These are phyloP conservation scores for Sitodiplosis mosellana DNA, from an alignment of 1,140 invertebrate species.

Conservation along the genomic window DNA sequence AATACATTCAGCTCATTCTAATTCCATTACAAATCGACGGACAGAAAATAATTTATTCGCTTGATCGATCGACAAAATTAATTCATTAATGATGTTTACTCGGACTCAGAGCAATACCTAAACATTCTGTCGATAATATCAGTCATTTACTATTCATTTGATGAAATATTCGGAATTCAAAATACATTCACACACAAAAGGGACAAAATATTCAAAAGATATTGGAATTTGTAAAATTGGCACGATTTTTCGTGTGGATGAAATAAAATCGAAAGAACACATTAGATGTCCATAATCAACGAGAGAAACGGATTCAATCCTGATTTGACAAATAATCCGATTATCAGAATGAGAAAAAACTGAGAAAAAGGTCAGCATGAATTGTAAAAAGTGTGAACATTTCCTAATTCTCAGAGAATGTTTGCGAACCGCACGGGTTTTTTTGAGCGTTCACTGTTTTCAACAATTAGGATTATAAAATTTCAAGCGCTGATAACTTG, in stretches of 20 bases:
- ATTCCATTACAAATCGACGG: too few species aligned
- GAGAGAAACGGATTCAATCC: background rate
- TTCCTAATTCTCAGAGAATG: background rate
- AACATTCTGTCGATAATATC: too few species aligned
- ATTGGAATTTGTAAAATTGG: too few species aligned
- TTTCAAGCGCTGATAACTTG: background rate
- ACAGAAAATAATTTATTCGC: too few species aligned
- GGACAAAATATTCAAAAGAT: too few species aligned
- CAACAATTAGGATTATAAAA: background rate
- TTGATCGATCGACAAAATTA: too few species aligned
- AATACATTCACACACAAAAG: too few species aligned
- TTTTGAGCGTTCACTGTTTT: background rate
- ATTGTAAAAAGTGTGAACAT: background rate
- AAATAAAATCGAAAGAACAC: background rate
- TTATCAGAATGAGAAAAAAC: background rate
- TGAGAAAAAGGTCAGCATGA: background rate
- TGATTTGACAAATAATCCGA: background rate
- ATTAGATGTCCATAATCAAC: background rate
- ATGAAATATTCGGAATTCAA: too few species aligned
- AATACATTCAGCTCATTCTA: too few species aligned
- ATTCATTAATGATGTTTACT: too few species aligned
- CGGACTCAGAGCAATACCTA: too few species aligned
- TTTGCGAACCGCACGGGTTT: background rate
- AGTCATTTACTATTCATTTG: too few species aligned
- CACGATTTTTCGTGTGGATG: background rate